These are phyloP conservation scores for Arenaria interpres DNA, from an alignment of 2,113 vertebrate genomes.

Conservation along the genomic window DNA sequence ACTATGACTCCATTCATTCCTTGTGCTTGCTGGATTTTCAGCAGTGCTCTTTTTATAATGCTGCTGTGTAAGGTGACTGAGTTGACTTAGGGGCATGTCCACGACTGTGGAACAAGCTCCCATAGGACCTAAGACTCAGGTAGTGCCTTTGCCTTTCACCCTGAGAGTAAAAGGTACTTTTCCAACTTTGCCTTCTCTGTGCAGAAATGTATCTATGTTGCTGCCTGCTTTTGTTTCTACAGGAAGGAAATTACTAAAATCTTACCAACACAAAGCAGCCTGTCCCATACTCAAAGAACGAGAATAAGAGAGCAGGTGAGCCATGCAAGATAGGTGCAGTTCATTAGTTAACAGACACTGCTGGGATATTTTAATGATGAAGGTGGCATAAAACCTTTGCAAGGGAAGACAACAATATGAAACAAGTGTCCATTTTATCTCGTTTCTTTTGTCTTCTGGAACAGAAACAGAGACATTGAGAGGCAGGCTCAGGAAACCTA, in stretches of 20 bases:
- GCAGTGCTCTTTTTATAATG: background rate
- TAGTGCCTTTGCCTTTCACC: background rate
- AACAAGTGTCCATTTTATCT: constrained; percentile 62
- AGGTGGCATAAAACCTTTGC: background rate
- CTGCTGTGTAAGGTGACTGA: background rate
- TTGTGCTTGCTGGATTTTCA: background rate
- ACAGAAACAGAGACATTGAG: constrained; percentile 42
- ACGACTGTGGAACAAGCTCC: background rate
- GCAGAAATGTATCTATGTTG: background rate
- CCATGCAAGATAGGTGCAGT: background rate
- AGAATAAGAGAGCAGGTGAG: background rate
- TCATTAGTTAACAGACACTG: background rate
- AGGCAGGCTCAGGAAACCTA: constrained; percentile 53
- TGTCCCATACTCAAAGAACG: background rate
- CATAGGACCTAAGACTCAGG: background rate
- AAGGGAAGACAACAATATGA: background rate
- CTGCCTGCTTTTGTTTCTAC: background rate
- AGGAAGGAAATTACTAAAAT: background rate
- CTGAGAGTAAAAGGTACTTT: background rate
- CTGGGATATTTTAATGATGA: background rate
- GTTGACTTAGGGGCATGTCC: background rate
- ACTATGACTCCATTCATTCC: background rate
- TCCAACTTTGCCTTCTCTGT: background rate
- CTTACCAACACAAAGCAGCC: background rate
- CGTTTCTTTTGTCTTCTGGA: constrained; percentile 62